Evolutionary conservation across 2,888 invertebrate species (phyloP).

Genomic region (Catotricha subobsoleta): DNA sequence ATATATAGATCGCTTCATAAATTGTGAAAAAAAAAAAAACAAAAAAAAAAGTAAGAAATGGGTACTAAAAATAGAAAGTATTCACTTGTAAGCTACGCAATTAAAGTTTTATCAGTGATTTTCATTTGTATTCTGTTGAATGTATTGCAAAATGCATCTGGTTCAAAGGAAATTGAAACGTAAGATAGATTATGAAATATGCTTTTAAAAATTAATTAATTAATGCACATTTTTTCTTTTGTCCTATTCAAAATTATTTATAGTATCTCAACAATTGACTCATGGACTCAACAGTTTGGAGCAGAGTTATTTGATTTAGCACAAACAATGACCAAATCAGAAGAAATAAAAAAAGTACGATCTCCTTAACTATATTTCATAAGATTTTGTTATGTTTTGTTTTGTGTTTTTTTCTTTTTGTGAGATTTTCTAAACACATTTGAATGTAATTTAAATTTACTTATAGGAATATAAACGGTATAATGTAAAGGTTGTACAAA

Average conservation of each 20-base stretch:
- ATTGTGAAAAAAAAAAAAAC: background rate
- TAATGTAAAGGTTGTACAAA: constrained; percentile 60
- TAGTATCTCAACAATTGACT: constrained; percentile 43
- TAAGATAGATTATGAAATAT: no score
- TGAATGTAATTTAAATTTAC: background rate
- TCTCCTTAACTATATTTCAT: background rate
- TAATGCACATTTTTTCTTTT: background rate
- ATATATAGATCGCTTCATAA: background rate
- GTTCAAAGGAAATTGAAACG: background rate
- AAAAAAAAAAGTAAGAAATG: no score
- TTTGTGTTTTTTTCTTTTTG: background rate
- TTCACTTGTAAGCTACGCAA: background rate
- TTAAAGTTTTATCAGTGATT: background rate
- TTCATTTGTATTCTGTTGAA: background rate
- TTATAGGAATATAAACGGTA: constrained; percentile 57
- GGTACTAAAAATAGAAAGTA: background rate
- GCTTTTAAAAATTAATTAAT: no score
- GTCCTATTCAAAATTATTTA: background rate
- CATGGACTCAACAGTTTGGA: constrained; percentile 64
- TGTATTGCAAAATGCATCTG: background rate
- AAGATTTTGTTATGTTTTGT: background rate
- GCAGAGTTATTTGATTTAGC: constrained; percentile 64
- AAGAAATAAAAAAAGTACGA: constrained; percentile 57
- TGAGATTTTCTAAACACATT: constrained; percentile 1
- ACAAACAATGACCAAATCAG: constrained; percentile 54